Evolutionary conservation across 1,140 invertebrate genomes (phyloP).

Genomic region (Hyles euphorbiae): DNA sequence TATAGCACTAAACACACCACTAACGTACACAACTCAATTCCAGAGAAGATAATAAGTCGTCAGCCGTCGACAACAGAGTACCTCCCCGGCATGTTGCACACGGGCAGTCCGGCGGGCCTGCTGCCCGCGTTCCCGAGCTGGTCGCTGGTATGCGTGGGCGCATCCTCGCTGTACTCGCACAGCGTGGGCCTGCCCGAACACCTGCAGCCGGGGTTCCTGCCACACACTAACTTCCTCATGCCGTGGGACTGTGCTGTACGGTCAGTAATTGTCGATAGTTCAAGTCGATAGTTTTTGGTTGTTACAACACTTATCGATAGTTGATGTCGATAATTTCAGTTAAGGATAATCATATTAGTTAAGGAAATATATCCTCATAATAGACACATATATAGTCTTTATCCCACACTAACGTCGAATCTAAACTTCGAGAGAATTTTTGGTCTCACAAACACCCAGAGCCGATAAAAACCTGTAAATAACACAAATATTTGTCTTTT

Average conservation of each 20-base stretch:
- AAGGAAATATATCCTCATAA: no score
- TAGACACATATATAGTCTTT: no score
- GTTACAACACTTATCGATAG: no score
- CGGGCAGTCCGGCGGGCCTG: slow-evolving; percentile 83
- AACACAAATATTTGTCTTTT: no score
- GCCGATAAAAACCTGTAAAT: no score
- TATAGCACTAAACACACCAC: neutral
- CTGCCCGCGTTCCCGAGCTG: slow-evolving; percentile 95
- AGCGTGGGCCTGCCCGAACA: slow-evolving; percentile 86
- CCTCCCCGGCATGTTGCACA: slow-evolving; percentile 92
- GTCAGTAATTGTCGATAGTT: slow-evolving; percentile 31
- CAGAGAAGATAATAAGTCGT: slow-evolving; percentile 79
- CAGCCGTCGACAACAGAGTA: slow-evolving; percentile 93
- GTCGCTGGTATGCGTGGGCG: slow-evolving; percentile 93
- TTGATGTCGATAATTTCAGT: no score
- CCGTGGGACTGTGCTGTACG: slow-evolving; percentile 96
- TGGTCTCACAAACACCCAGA: no score
- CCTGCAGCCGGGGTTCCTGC: slow-evolving; percentile 90
- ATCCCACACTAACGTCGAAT: no score
- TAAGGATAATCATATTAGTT: no score
- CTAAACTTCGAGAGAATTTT: no score
- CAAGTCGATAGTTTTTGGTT: no score
- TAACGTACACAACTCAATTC: neutral
- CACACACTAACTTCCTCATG: slow-evolving; percentile 92
- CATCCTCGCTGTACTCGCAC: slow-evolving; percentile 94